Conservation (phyloP, 2,113 vertebrate species). For the Azemiops feae region DNA sequence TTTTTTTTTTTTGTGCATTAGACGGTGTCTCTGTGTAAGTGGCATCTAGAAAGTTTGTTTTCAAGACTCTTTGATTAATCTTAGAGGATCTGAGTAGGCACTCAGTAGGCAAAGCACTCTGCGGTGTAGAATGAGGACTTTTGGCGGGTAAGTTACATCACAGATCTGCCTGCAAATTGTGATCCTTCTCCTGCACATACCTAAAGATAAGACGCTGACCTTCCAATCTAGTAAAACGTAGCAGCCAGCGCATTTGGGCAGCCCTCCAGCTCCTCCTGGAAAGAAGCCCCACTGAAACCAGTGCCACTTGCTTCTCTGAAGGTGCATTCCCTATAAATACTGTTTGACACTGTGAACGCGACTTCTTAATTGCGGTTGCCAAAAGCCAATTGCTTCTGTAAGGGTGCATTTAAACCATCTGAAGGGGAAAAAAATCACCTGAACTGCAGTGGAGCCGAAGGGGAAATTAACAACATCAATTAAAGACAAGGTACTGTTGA, state of each 20-base stretch:
- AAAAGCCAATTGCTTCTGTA: neutral
- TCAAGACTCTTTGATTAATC: conserved; percentile 33
- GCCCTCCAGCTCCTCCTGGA: neutral
- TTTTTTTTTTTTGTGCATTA: conserved; percentile 20
- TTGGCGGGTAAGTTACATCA: conserved; percentile 59
- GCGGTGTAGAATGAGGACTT: conserved; percentile 39
- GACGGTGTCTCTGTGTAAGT: conserved; percentile 37
- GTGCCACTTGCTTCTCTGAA: neutral
- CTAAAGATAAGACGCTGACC: neutral
- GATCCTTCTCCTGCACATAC: conserved; percentile 59
- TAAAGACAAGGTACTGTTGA: neutral
- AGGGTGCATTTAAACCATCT: neutral
- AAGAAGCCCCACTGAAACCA: neutral
- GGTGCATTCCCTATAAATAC: neutral
- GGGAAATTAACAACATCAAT: neutral
- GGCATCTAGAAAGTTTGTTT: conserved; percentile 30
- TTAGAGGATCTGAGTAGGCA: conserved; percentile 11
- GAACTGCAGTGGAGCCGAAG: neutral
- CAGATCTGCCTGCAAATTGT: conserved; percentile 44
- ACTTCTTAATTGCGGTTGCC: neutral
- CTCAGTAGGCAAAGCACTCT: neutral
- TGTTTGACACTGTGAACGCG: neutral
- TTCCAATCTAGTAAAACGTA: neutral
- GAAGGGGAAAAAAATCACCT: neutral
- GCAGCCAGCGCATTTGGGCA: neutral